Percentiles rank a stretch among this genome's conserved stretches.
Evolutionary conservation across 2,888 invertebrate species (phyloP).

Genomic region (Hermodice carunculata): DNA sequence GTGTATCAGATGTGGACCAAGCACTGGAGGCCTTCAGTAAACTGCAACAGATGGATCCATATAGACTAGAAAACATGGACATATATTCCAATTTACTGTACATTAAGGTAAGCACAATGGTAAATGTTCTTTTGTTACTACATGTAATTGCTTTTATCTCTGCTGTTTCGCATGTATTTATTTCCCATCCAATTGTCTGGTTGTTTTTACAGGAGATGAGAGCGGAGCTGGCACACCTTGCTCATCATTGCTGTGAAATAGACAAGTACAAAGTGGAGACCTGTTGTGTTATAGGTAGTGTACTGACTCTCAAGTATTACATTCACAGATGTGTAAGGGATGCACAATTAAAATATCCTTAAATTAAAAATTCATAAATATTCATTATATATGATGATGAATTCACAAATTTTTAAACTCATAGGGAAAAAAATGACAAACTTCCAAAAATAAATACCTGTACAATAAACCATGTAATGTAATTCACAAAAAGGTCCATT

Average conservation of each 20-base stretch:
- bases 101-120: slow-evolving; percentile 75
- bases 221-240: slow-evolving; percentile 91
- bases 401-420: too few relatives aligned
- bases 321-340: too few relatives aligned
- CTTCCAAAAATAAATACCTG: too few relatives aligned
- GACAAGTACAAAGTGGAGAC: slow-evolving; percentile 98
- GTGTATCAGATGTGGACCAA: slow-evolving; percentile 85
- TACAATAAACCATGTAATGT: too few relatives aligned
- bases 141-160: background rate
- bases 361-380: too few relatives aligned
- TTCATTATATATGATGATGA: too few relatives aligned
- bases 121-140: background rate
- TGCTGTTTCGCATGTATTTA: background rate
- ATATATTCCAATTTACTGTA: slow-evolving; percentile 96
- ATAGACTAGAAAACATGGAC: slow-evolving; percentile 94
- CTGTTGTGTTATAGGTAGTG: slow-evolving; percentile 90
- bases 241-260: slow-evolving; percentile 92
- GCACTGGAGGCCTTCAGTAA: slow-evolving; percentile 88
- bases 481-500: too few relatives aligned
- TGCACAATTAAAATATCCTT: too few relatives aligned
- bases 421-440: too few relatives aligned
- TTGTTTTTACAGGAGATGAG: slow-evolving; percentile 77
- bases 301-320: too few relatives aligned
- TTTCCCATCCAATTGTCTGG: background rate
- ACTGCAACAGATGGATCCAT: slow-evolving; percentile 90